Percentiles rank a stretch among this genome's conserved stretches.
These are phyloP conservation scores for Heliconius melpomene DNA, from an alignment of 1,140 invertebrate genomes.

Conservation along the genomic window DNA sequence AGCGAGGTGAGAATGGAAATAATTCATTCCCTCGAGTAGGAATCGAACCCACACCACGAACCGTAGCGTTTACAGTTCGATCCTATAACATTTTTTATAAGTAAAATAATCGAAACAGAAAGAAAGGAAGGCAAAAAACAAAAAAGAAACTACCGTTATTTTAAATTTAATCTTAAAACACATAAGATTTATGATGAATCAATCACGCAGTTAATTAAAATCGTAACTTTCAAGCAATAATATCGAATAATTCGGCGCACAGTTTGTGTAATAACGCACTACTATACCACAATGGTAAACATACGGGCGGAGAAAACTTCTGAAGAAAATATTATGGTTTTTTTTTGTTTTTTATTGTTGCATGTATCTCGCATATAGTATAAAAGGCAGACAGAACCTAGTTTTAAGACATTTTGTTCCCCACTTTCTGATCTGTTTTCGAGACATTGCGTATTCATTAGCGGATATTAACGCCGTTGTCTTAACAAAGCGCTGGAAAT, in stretches of 20 bases:
- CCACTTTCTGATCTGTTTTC: too few relatives aligned
- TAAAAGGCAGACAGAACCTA: too few relatives aligned
- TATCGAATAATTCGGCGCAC: conserved; percentile 38
- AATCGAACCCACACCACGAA: background rate
- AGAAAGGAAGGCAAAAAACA: background rate
- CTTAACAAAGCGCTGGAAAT: too few relatives aligned
- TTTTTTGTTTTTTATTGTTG: too few relatives aligned
- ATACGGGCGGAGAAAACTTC: conserved; percentile 9
- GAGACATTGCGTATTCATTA: too few relatives aligned
- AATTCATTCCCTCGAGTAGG: background rate
- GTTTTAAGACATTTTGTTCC: too few relatives aligned
- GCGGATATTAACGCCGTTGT: too few relatives aligned
- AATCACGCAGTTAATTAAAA: conserved; percentile 52
- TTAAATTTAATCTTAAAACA: conserved; percentile 20
- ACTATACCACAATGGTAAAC: background rate
- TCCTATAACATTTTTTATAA: background rate
- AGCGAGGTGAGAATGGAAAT: background rate
- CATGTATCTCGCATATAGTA: too few relatives aligned
- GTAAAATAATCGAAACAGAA: too few relatives aligned
- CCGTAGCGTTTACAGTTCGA: background rate
- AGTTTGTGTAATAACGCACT: conserved; percentile 39
- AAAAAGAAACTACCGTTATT: conserved; percentile 3
- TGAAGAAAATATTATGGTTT: too few relatives aligned
- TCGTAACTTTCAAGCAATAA: conserved; percentile 33
- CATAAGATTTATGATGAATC: conserved; percentile 46